Percentiles rank a stretch among this genome's conserved stretches.
phyloP scores from a whole-genome alignment of 2,113 vertebrate species.

The Puma concolor region DNA sequence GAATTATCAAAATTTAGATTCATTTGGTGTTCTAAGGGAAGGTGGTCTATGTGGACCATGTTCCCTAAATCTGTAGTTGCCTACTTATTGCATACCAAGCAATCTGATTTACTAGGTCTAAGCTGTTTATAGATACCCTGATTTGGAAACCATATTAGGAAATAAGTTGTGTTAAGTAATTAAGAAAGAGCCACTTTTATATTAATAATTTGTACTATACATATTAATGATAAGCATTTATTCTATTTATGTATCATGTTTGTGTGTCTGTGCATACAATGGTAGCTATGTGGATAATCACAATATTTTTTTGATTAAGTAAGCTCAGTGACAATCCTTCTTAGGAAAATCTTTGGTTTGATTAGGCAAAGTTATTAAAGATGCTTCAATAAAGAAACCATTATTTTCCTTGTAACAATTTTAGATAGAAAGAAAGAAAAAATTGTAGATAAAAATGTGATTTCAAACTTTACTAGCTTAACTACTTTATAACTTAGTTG shows the following conservation, averaged over 20 bases:
- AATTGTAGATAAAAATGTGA: background rate
- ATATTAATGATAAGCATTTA: background rate
- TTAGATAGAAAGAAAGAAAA: background rate
- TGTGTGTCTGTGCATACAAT: background rate
- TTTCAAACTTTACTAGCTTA: background rate
- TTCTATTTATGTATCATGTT: background rate
- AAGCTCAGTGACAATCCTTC: background rate
- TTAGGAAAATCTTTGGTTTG: slow-evolving; percentile 14
- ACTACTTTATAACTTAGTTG: background rate
- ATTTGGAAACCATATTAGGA: background rate
- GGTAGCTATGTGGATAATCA: background rate
- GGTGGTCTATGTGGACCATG: background rate
- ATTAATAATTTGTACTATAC: background rate
- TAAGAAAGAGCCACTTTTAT: background rate
- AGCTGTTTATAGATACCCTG: background rate
- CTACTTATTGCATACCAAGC: background rate
- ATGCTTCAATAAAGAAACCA: background rate
- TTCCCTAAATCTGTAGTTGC: background rate
- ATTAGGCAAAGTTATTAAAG: background rate
- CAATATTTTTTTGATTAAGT: slow-evolving; percentile 8
- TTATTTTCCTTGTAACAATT: background rate
- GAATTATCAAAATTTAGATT: background rate
- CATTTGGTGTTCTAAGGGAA: background rate
- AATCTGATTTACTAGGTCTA: background rate
- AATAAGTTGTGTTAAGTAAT: background rate